Base-by-base conservation (phyloP, 2,888 invertebrate species). In the Ochropacha duplaris region DNA sequence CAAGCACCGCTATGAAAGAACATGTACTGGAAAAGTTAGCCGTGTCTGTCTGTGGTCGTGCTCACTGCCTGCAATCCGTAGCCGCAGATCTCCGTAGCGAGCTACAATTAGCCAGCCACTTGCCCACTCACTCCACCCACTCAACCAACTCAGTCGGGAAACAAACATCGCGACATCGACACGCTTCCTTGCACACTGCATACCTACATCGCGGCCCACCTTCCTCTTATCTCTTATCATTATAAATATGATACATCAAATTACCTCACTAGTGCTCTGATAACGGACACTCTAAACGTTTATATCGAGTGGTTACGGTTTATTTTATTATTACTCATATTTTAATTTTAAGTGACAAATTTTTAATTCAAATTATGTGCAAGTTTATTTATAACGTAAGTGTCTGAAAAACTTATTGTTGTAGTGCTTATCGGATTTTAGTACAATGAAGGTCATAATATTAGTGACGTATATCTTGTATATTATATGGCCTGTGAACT, bases 171-270 rank as follows among this genome's bases (percentile, higher is more conserved):
- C 58, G 56, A 51, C 54, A 56, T 66, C 56, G 68, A 57, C 71
- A 75, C 72, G 75, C 58, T 58, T 51, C 56, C 54, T 56, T 44
- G 54, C 44, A 11, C 26, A 57, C 58, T 57, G 50, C 57, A 54
- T 50, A 58, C 62, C 61, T 68, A 66, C 36, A 57, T 58, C 71
- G 63, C 62, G 57, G 39, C 59, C 50, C 58, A 65, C 64, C 72
- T 76, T 66, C 68, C 73, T 76, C 83, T 88, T 90, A 90, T 90
- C 89, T 79, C 75, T 81, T 79, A 85, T 81, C 82, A 79, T 62
- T 72, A 80, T 76, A 78, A 83, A 81, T 85, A 87, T 89, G 88
- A 90, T 85, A 89, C 88, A 88, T 82, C 83, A 76, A 82, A 84
- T 87, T 87, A 87, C 87, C 84, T 86, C 84, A 86, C 79, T 71